These are phyloP conservation scores for Megaceryle torquata DNA, from an alignment of 2,113 vertebrate genomes.

Conservation along the genomic window DNA sequence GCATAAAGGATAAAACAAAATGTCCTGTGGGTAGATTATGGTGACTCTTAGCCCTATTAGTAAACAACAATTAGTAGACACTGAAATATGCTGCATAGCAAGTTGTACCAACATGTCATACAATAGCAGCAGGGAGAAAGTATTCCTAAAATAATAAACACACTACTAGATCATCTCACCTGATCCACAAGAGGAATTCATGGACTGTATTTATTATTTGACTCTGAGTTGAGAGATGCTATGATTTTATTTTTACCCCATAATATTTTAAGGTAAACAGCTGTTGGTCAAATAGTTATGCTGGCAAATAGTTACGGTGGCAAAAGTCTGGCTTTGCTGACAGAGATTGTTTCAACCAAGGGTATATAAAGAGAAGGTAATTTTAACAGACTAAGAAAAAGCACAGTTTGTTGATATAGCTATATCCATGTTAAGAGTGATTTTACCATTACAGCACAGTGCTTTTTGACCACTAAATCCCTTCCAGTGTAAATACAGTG, in stretches of 20 bases:
- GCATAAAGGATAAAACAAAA: slow-evolving; percentile 21
- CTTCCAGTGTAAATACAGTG: background rate
- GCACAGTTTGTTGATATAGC: background rate
- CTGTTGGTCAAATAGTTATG: background rate
- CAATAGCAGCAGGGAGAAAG: background rate
- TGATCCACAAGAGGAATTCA: background rate
- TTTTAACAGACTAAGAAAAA: background rate
- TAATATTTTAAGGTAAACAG: background rate
- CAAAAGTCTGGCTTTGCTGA: background rate
- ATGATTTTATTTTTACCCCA: background rate
- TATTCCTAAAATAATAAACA: slow-evolving; percentile 11
- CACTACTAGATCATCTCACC: background rate
- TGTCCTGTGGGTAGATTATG: background rate
- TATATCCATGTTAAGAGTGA: background rate
- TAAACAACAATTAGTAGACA: slow-evolving; percentile 31
- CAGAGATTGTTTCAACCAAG: background rate
- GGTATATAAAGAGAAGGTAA: background rate
- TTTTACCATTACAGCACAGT: background rate
- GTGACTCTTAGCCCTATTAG: background rate
- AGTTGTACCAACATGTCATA: background rate
- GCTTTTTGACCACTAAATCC: background rate
- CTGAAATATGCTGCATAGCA: slow-evolving; percentile 23
- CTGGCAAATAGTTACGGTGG: background rate
- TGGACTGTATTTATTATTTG: background rate
- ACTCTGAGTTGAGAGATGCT: background rate